phyloP scores from a whole-genome alignment of 1,140 invertebrate genomes.

The Acarapis woodi region DNA sequence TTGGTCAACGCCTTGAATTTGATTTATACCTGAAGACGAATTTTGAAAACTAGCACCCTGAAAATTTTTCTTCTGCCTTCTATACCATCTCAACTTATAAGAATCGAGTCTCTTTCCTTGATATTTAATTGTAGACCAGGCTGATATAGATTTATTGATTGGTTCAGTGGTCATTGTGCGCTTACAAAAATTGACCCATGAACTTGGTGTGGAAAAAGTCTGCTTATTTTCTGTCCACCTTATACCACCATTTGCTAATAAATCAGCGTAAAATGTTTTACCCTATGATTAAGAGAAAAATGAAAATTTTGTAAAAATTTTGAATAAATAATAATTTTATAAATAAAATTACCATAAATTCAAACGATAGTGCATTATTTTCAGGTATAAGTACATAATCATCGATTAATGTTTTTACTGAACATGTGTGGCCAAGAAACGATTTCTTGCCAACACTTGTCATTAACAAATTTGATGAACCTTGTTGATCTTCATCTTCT shows the following conservation, averaged over 20 bases:
- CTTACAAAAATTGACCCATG: constrained; percentile 71
- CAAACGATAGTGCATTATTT: constrained; percentile 46
- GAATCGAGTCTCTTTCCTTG: constrained; percentile 53
- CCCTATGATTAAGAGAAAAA: constrained; percentile 27
- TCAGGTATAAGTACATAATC: constrained; percentile 51
- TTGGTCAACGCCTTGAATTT: neutral
- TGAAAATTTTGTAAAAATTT: neutral
- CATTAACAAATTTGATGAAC: no score
- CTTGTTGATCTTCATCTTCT: no score
- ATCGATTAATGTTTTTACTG: constrained; percentile 46
- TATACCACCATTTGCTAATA: constrained; percentile 56
- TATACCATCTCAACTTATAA: constrained; percentile 52
- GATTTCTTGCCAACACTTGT: constrained; percentile 12
- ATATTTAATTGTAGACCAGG: constrained; percentile 50
- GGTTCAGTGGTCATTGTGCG: constrained; percentile 28
- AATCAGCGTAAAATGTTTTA: constrained; percentile 57
- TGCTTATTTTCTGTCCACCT: constrained; percentile 56
- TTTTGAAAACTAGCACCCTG: neutral
- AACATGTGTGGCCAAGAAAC: constrained; percentile 35
- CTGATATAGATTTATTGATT: constrained; percentile 59
- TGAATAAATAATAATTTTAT: constrained; percentile 5
- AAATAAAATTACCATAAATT: constrained; percentile 36
- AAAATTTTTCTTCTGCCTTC: constrained; percentile 22
- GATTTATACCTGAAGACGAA: neutral
- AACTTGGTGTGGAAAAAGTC: constrained; percentile 58